These are phyloP conservation scores for Busseola fusca DNA, from an alignment of 2,888 invertebrate species.

Conservation along the genomic window DNA sequence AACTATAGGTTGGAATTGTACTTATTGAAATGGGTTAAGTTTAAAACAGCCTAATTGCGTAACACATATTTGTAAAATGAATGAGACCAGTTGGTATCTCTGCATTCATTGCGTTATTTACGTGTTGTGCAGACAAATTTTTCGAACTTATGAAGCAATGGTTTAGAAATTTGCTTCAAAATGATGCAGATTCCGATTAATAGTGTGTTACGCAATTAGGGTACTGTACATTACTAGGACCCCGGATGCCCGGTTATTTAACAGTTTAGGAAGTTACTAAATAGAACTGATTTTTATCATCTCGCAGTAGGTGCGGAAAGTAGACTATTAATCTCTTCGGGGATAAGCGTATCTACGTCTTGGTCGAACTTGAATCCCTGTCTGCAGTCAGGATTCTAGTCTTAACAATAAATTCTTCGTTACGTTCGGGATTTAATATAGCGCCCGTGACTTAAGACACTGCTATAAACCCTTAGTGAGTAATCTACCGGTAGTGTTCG, in stretches of 20 bases:
- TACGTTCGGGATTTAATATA: not conserved
- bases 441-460: not conserved
- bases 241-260: not conserved
- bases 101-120: too few species aligned
- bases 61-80: too few species aligned
- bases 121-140: too few species aligned
- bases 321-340: not conserved
- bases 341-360: not conserved
- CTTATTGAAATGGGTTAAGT: conserved; percentile 28
- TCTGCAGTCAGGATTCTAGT: not conserved
- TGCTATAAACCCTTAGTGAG: not conserved
- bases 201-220: too few species aligned
- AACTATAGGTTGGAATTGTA: not conserved
- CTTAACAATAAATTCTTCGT: not conserved
- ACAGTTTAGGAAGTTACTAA: not conserved
- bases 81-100: too few species aligned
- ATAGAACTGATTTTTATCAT: not conserved
- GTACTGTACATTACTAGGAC: not conserved
- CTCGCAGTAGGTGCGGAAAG: not conserved
- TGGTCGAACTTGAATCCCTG: not conserved
- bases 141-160: too few species aligned
- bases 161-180: too few species aligned
- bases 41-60: too few species aligned
- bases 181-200: too few species aligned
- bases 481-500: not conserved